A percentile compares a stretch with the other conserved stretches of the same genome.
Evolutionary conservation across 2,888 invertebrate genomes (phyloP).

Genomic region (Ceramica pisi): DNA sequence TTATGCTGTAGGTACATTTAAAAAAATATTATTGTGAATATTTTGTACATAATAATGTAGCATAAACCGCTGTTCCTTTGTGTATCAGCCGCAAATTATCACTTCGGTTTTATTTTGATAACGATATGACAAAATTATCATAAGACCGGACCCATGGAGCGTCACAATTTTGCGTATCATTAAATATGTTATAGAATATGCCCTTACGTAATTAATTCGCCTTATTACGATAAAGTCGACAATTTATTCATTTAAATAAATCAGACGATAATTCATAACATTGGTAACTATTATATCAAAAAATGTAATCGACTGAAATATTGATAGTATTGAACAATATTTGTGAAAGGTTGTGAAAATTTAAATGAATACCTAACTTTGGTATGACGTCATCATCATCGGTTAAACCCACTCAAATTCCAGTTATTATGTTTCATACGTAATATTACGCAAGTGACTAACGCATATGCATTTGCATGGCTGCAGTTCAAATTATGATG

Average conservation of each 20-base stretch:
- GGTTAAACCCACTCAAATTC: conserved; percentile 53
- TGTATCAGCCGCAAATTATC: conserved; percentile 71
- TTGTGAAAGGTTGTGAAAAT: conserved; percentile 41
- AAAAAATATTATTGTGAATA: conserved; percentile 17
- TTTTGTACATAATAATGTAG: conserved; percentile 39
- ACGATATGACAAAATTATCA: conserved; percentile 71
- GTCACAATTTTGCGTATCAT: conserved; percentile 44
- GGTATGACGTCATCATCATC: conserved; percentile 43
- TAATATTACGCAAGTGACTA: conserved; percentile 42
- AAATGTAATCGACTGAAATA: conserved; percentile 9
- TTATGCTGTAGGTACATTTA: neutral
- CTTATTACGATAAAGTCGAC: conserved; percentile 16
- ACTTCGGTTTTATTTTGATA: conserved; percentile 72
- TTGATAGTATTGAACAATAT: conserved; percentile 10
- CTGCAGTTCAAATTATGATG: conserved; percentile 34
- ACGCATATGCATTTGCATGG: conserved; percentile 31
- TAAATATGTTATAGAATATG: conserved; percentile 43
- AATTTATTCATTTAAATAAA: neutral
- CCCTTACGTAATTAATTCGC: conserved; percentile 35
- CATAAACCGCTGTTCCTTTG: conserved; percentile 56
- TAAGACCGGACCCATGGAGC: conserved; percentile 44
- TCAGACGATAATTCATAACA: neutral
- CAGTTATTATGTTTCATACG: conserved; percentile 50
- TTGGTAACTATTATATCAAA: conserved; percentile 1
- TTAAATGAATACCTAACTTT: conserved; percentile 45